Base-by-base conservation (phyloP, 2,113 vertebrate genomes). In the Siniperca chuatsi region DNA sequence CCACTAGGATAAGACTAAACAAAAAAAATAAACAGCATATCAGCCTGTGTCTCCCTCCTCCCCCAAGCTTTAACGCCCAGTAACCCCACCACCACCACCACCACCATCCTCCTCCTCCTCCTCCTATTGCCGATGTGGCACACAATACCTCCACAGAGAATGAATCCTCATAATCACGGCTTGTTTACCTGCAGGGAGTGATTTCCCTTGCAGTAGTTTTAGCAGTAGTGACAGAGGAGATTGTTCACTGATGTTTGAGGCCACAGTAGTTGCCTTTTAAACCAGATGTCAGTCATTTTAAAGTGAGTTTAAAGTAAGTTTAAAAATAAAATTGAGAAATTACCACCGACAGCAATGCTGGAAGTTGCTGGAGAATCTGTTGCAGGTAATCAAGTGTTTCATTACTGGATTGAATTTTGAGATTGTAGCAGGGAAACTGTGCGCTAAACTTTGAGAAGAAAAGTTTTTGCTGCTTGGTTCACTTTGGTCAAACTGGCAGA, bases 51-150 rank as follows among this genome's bases (percentile, higher is more conserved):
- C 80, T 1, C 29, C 52, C 72, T 89, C 91, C 48, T 75, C 94
- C 90, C 92, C 86, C 4, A 4, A 21, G 1, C 85, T 68, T 35
- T 42, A 95, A 25, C 25, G 25, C 60, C 52, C 35, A 37, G 25
- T 25, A 37, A 37, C 35, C 35, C 35, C 35, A 1, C 35, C 35
- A 25, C 35, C 35, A 37, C 35, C 35, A 37, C 46, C 66, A 10
- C 77, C 11, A 1, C 55, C 23, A 4, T 60, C 93, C 90, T 90
- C 67, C 75, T 11, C 84, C 61, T 13, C 9, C 40, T 78, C 94
- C 90, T 92, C 90, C 76, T 69, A 2, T 81, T 97, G 97, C 96
- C 94, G 92, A 98, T 97, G 97, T 98, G 97, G 97, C 97, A 98
- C 92, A 97, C 95, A 97, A 96, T 93, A 90, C 86, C 90, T 91